Evolutionary conservation across 2,113 vertebrate genomes (phyloP), one percentile per base, ranked within the genome.

Genomic region (Brachypodius melanocephalos): DNA sequence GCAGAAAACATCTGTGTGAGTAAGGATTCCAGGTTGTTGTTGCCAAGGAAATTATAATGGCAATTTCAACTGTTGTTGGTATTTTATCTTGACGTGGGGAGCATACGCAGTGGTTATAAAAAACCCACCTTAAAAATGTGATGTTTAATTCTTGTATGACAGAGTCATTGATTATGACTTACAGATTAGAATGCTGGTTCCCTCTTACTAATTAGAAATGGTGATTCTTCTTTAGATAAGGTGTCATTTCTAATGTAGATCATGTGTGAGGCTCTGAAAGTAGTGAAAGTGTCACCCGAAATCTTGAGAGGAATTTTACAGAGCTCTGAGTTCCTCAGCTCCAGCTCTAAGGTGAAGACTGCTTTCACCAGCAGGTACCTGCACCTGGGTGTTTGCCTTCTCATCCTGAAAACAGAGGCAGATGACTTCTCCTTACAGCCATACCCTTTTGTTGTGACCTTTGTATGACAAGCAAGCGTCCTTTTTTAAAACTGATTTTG

Each of bases 21-120:
- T 69, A 51, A 88, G 51, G 38, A 74, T 74, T 95, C 71, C 74
- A 91, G 67, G 57, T 20, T 76, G 36, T 29, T 75, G 17, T 89
- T 95, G 71, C 78, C 78, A 91, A 91, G 78, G 49, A 86, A 92
- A 86, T 93, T 66, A 58, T 58, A 95, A 79, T 88, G 65, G 67
- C 45, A 89, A 17, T 89, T 95, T 89, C 74, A 61, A 46, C 87
- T 76, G 54, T 71, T 92, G 69, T 17, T 72, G 73, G 18, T 92
- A 31, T 88, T 92, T 38, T 66, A 69, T 89, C 71, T 82, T 83
- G 55, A 32, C 69, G 43, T 58, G 58, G 63, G 19, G 19, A 94
- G 66, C 42, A 54, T 62, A 71, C 2, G 0, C 29, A 55, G 45
- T 63, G 29, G 8, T 48, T 77, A 18, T 85, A 17, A 91, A 61